phyloP scores from a whole-genome alignment of 2,888 invertebrate genomes.

The Lapara coniferarum region DNA sequence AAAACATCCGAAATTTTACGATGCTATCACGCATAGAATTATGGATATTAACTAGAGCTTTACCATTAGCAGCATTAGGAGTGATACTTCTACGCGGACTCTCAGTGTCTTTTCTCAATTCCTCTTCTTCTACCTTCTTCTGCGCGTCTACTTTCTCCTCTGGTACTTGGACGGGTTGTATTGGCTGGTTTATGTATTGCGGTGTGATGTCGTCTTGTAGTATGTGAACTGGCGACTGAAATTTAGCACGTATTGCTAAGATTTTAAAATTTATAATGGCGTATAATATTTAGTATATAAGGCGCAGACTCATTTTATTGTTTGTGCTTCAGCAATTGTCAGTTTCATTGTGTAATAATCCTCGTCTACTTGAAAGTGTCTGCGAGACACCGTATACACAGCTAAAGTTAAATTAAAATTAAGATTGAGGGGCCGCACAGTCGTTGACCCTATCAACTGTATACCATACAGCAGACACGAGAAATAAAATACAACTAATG shows the following conservation, averaged over 20 bases:
- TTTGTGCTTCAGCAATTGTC: too few relatives aligned
- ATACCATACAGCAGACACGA: too few relatives aligned
- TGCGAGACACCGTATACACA: too few relatives aligned
- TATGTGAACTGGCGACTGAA: conserved; percentile 62
- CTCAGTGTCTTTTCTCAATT: conserved; percentile 70
- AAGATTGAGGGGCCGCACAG: too few relatives aligned
- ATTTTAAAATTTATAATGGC: too few relatives aligned
- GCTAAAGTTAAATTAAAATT: too few relatives aligned
- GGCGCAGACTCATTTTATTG: too few relatives aligned
- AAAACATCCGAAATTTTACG: not conserved
- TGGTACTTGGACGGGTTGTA: conserved; percentile 37
- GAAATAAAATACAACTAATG: too few relatives aligned
- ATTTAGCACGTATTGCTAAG: not conserved
- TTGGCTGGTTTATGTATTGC: conserved; percentile 33
- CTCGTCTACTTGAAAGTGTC: too few relatives aligned
- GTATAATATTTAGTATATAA: too few relatives aligned
- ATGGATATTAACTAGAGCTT: conserved; percentile 13
- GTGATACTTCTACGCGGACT: conserved; percentile 77
- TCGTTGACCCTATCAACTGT: too few relatives aligned
- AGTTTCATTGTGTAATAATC: too few relatives aligned
- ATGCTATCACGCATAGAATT: not conserved
- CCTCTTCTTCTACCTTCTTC: conserved; percentile 68
- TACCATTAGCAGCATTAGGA: conserved; percentile 76
- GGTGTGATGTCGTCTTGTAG: conserved; percentile 60
- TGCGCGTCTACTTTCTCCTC: conserved; percentile 50